Evolutionary conservation across 2,888 invertebrate genomes (phyloP), one percentile per base, ranked within the genome.

Genomic region (Bedellia somnulentella): DNA sequence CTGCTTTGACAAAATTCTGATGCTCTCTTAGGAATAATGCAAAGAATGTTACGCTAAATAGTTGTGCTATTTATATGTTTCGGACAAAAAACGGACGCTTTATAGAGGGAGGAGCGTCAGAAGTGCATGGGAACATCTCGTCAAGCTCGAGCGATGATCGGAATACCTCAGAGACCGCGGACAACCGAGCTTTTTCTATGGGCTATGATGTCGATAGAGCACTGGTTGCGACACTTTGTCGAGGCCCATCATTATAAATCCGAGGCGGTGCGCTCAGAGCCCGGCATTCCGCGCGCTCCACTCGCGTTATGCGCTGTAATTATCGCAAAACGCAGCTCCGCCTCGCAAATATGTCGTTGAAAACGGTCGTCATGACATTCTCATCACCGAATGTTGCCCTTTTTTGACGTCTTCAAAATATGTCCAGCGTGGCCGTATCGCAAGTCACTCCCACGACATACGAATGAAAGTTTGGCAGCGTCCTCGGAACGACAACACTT

Each of bases 331-430:
- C 68, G 66, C 58, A 52, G 57, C 56, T 59, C 53, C 61, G 58
- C 61, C 66, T 67, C 68, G 64, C 66, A 73, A 66, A 71, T 73
- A 75, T 73, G 71, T 71, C 75, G 71, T 71, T 54, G 70, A 57
- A 60, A 68, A 66, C 70, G 61, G 58, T 46, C 55, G 67, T 73
- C 75, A 75, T 73, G 73, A 73, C 73, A 70, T 75, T 73, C 73
- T 73, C 73, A 73, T 73, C 75, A 73, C 73, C 67, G 54, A 71
- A 62, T 56, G 62, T 45, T 57, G 40, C 36, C 45, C 57, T 71
- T 71, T 73, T 70, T 59, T 52, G 51, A 35, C 45, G 47, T 52
- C 53, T 52, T 49, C 46, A 43, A 61, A 56, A 57, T 57, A 56
- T 52, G 57, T 51, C 46, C 51, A 44, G 45, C 39, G 41, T 21